phyloP scores from a whole-genome alignment of 2,113 vertebrate genomes.

The Lamprologus lemairii region DNA sequence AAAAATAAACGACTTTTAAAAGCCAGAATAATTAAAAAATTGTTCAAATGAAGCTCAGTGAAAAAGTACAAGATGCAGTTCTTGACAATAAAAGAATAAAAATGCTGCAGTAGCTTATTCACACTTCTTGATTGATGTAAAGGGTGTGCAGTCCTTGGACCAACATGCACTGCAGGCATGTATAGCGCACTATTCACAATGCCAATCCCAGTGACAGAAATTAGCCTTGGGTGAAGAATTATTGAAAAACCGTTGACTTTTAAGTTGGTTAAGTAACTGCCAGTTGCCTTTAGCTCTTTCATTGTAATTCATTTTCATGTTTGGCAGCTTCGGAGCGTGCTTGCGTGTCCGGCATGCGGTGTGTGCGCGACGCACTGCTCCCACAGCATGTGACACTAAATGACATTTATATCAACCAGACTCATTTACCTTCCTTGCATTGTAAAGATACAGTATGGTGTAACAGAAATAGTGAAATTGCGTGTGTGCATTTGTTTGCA shows the following conservation, averaged over 20 bases:
- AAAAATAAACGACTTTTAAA: not conserved
- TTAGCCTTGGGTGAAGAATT: constrained; percentile 62
- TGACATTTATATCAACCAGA: constrained; percentile 64
- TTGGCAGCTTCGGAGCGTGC: not conserved
- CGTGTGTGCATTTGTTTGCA: constrained; percentile 21
- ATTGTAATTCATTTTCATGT: constrained; percentile 26
- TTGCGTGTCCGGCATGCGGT: not conserved
- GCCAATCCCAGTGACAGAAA: constrained; percentile 43
- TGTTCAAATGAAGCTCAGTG: not conserved
- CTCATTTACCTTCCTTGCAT: constrained; percentile 53
- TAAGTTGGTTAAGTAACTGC: constrained; percentile 65
- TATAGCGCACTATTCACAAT: not conserved
- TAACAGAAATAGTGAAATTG: constrained; percentile 23
- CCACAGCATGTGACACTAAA: constrained; percentile 6
- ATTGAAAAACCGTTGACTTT: constrained; percentile 72
- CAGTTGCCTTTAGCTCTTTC: constrained; percentile 53
- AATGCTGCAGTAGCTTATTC: not conserved
- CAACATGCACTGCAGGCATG: constrained; percentile 12
- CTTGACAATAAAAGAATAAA: not conserved
- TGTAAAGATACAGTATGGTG: constrained; percentile 32
- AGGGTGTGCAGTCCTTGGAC: not conserved
- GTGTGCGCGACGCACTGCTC: not conserved
- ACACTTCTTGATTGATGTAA: not conserved
- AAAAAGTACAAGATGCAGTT: not conserved
- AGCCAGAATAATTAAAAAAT: not conserved